Conservation (phyloP, 2,113 vertebrate species). For the Labrus mixtus region DNA sequence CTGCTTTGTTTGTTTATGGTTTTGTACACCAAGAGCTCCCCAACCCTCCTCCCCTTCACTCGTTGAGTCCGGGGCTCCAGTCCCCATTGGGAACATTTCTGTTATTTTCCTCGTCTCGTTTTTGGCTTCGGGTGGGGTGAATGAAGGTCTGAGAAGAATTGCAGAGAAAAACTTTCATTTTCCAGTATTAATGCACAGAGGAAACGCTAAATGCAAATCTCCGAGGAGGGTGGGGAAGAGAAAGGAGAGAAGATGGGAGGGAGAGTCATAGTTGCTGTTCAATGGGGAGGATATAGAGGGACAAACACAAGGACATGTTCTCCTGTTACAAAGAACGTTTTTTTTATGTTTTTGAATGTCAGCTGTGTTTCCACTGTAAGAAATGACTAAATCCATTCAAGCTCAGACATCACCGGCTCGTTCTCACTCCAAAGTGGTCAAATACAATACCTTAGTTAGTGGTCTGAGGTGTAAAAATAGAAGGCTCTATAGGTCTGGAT, state of each 20-base stretch:
- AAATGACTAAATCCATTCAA: constrained; percentile 31
- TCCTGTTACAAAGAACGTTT: constrained; percentile 33
- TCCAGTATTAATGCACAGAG: constrained; percentile 48
- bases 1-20: constrained; percentile 68
- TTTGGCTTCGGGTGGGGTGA: constrained; percentile 53
- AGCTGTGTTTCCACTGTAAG: constrained; percentile 27
- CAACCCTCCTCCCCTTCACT: constrained; percentile 2
- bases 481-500: neutral
- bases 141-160: constrained; percentile 54
- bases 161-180: constrained; percentile 59
- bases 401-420: neutral
- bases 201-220: constrained; percentile 60
- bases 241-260: constrained; percentile 1
- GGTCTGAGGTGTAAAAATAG: neutral
- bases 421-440: neutral
- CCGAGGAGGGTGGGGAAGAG: constrained; percentile 22
- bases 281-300: constrained; percentile 25
- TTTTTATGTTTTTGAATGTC: constrained; percentile 35
- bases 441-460: neutral
- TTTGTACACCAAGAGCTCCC: constrained; percentile 26
- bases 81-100: constrained; percentile 44
- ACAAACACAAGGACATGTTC: constrained; percentile 44
- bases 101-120: constrained; percentile 7
- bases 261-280: constrained; percentile 25
- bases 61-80: constrained; percentile 47